These are phyloP conservation scores for Siderastrea siderea DNA, from an alignment of 92 coral and sea anemone species.

Conservation along the genomic window DNA sequence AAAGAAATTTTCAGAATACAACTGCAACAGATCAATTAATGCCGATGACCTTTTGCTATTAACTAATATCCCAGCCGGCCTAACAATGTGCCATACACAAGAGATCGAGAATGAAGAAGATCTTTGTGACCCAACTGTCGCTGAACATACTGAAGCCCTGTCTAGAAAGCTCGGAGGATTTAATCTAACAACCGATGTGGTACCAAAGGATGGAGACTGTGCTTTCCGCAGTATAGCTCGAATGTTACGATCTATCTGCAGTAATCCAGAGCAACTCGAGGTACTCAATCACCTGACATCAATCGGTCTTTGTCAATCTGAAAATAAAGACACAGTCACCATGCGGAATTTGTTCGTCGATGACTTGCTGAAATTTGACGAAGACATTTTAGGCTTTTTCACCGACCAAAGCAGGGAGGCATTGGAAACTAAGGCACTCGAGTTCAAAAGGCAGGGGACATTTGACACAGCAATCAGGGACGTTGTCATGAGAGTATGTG, in stretches of 20 bases:
- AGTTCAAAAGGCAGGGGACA: slow-evolving; percentile 29
- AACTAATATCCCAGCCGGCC: no score
- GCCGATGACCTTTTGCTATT: no score
- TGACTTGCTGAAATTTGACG: slow-evolving; percentile 57
- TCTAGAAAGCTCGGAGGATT: slow-evolving; percentile 65
- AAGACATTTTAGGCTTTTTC: slow-evolving; percentile 6
- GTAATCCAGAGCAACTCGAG: slow-evolving; percentile 22
- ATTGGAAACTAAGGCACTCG: slow-evolving; percentile 68
- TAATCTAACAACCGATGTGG: slow-evolving; percentile 64
- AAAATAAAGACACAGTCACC: slow-evolving; percentile 60
- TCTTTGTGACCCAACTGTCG: slow-evolving; percentile 5
- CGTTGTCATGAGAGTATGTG: slow-evolving; percentile 85
- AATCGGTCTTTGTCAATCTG: slow-evolving; percentile 50
- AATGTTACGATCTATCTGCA: slow-evolving; percentile 36
- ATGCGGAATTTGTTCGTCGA: slow-evolving; percentile 25
- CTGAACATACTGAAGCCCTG: slow-evolving; percentile 54
- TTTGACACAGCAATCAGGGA: slow-evolving; percentile 65
- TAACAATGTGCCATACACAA: slow-evolving; percentile 10
- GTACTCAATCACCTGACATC: not conserved
- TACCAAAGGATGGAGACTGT: slow-evolving; percentile 74
- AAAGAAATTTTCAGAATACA: no score
- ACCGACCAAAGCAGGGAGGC: slow-evolving; percentile 50
- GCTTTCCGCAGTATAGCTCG: slow-evolving; percentile 61
- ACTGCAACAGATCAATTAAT: no score
- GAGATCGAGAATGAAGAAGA: slow-evolving; percentile 7